Percentiles rank a stretch among this genome's conserved stretches.
These are phyloP conservation scores for Eudemis profundana DNA, from an alignment of 2,888 invertebrate genomes.

Conservation along the genomic window DNA sequence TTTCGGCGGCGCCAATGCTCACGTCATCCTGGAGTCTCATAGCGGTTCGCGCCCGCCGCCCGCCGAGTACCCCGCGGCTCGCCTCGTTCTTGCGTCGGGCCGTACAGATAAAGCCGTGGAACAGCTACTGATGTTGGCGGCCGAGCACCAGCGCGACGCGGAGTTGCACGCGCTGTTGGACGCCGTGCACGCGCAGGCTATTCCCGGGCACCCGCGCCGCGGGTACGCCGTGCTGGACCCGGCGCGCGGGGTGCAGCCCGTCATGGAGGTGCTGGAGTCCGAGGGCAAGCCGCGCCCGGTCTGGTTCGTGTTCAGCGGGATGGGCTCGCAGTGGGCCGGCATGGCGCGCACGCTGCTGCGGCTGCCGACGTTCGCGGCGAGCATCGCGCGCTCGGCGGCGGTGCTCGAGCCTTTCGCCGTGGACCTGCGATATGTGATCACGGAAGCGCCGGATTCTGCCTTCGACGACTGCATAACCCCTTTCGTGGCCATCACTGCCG, in stretches of 20 bases:
- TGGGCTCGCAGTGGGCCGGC: slow-evolving; percentile 99
- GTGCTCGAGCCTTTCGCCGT: slow-evolving; percentile 91
- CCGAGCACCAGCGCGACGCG: slow-evolving; percentile 87
- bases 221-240: too few relatives aligned
- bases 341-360: slow-evolving; percentile 96
- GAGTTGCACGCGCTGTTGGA: slow-evolving; percentile 92
- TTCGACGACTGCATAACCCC: slow-evolving; percentile 95
- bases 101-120: slow-evolving; percentile 93
- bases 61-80: too few relatives aligned
- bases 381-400: slow-evolving; percentile 91
- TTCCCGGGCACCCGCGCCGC: slow-evolving; percentile 91
- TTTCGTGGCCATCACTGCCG: slow-evolving; percentile 97
- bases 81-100: slow-evolving; percentile 92
- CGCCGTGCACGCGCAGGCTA: slow-evolving; percentile 88
- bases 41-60: slow-evolving; percentile 86
- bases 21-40: slow-evolving; percentile 86
- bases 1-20: slow-evolving; percentile 97
- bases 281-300: slow-evolving; percentile 95
- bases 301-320: slow-evolving; percentile 98
- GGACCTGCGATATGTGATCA: slow-evolving; percentile 92
- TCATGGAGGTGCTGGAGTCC: too few relatives aligned
- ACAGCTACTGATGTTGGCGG: too few relatives aligned
- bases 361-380: slow-evolving; percentile 92
- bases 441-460: slow-evolving; percentile 90
- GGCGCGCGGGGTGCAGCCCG: too few relatives aligned